Evolutionary conservation across 2,888 invertebrate species (phyloP).

Genomic region (Agrilus mali): DNA sequence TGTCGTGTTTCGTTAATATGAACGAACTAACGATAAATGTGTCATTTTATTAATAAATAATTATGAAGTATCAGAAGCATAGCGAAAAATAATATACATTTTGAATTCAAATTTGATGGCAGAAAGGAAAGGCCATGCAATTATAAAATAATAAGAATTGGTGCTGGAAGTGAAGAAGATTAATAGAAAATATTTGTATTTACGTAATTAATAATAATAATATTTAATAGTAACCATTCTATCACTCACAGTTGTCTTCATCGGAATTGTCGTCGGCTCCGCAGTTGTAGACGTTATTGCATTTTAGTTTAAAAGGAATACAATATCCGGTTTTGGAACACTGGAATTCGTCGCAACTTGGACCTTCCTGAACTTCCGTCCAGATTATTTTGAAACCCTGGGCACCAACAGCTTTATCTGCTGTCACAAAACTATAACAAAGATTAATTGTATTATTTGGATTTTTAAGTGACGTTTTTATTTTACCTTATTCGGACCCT

Average conservation of each 20-base stretch:
- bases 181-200: too few relatives aligned
- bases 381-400: constrained; percentile 88
- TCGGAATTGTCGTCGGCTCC: constrained; percentile 63
- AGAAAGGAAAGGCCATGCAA: too few relatives aligned
- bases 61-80: neutral
- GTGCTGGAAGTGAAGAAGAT: too few relatives aligned
- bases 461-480: neutral
- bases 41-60: neutral
- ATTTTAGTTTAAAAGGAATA: constrained; percentile 63
- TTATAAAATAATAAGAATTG: too few relatives aligned
- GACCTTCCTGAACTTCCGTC: constrained; percentile 73
- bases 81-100: neutral
- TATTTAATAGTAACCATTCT: constrained; percentile 21
- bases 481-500: constrained; percentile 74
- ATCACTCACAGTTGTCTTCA: constrained; percentile 68
- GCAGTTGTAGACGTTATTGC: constrained; percentile 76
- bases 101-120: constrained; percentile 14
- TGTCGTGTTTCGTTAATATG: too few relatives aligned
- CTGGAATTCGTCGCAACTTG: constrained; percentile 57
- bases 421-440: constrained; percentile 71
- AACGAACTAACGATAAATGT: too few relatives aligned
- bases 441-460: neutral
- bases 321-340: constrained; percentile 63
- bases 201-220: constrained; percentile 11
- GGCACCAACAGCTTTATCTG: constrained; percentile 89